Evolutionary conservation across 2,888 invertebrate species (phyloP), one percentile per base, ranked within the genome.

Genomic region (Latrodectus hesperus): DNA sequence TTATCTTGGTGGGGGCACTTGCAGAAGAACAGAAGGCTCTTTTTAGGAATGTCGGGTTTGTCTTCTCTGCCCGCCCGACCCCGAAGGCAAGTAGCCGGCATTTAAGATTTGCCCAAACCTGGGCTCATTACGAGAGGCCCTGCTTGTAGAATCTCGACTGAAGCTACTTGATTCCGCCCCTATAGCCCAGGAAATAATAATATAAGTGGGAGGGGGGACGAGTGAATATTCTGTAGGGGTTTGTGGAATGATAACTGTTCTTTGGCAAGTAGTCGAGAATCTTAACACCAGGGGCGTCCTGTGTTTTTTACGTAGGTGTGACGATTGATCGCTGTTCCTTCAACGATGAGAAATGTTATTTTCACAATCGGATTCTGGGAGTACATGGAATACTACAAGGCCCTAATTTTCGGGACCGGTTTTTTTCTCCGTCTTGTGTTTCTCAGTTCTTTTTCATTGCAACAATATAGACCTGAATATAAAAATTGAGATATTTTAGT

Each of bases 91-190:
- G 55, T 80, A 64, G 76, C 76, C 55, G 16, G 70, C 71, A 53
- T 86, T 80, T 80, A 80, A 71, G 70, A 75, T 85, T 86, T 86
- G 64, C 75, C 74, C 75, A 76, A 86, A 38, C 80, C 81, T 87
- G 77, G 72, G 71, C 81, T 87, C 81, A 87, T 87, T 81, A 87
- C 65, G 55, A 17, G 38, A 38, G 64, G 49, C 14, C 12, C 12
- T 26, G 75, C 26, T 55, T n/a, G 65, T 73, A 53, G 65, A 65
- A 73, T 52, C 68, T 68, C 12, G 75, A 71, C 49, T 53, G 82
- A 72, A 65, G 84, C 84, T 84, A 84, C 84, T 38, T 52, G 78
- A 84, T 84, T 83, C 70, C 70, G 49, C 75, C 75, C 70, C 60
- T 70, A 60, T 51, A 67, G 51, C 73, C 73, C 81, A 17, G 22